A percentile compares a stretch with the other conserved stretches of the same genome.
These are phyloP conservation scores for Hanleya hanleyi DNA, from an alignment of 2,888 invertebrate species.

Conservation along the genomic window DNA sequence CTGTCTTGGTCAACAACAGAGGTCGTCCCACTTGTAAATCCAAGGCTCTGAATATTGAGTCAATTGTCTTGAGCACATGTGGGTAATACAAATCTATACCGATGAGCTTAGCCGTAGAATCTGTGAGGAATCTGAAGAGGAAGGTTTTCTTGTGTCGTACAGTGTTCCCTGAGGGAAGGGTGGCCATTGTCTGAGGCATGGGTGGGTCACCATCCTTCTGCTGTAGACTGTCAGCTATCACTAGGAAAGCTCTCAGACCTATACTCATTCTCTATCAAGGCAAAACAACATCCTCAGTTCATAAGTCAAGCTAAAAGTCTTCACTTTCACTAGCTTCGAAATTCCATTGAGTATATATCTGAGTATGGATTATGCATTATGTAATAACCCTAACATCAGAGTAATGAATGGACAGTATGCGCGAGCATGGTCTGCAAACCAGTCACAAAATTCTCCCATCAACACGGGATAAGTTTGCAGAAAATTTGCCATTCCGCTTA, in stretches of 20 bases:
- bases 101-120: slow-evolving; percentile 95
- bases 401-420: no score
- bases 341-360: no score
- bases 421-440: no score
- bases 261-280: slow-evolving; percentile 91
- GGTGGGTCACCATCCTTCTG: slow-evolving; percentile 99
- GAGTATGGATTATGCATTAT: no score
- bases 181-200: slow-evolving; percentile 97
- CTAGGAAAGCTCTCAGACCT: slow-evolving; percentile 96
- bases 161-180: slow-evolving; percentile 95
- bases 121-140: slow-evolving; percentile 87
- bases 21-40: slow-evolving; percentile 98
- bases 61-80: slow-evolving; percentile 94
- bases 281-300: no score
- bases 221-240: slow-evolving; percentile 98
- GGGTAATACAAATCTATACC: slow-evolving; percentile 98
- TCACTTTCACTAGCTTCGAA: no score
- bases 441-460: no score
- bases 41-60: slow-evolving; percentile 93
- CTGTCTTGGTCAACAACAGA: slow-evolving; percentile 95
- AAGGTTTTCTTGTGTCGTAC: slow-evolving; percentile 96
- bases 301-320: no score
- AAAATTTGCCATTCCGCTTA: no score
- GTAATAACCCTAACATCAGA: no score
- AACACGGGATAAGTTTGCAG: no score